Evolutionary conservation across 2,797 vertebrate species (phyloP), one percentile per base, ranked within the genome.

Genomic region (Miichthys miiuy): DNA sequence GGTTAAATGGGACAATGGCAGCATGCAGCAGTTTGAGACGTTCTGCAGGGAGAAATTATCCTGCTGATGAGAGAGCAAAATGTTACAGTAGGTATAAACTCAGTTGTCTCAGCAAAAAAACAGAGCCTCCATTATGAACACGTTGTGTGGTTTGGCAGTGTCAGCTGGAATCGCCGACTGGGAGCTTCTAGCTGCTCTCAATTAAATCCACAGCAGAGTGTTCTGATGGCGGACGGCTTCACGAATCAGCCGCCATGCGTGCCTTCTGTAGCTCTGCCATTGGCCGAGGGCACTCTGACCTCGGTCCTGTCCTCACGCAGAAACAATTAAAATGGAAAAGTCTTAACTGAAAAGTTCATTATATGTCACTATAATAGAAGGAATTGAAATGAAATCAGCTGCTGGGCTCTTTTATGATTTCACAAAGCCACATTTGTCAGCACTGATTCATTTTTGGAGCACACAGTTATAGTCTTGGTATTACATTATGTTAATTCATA

Each of bases 121-220:
- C 55, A 67, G 21, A 67, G 47, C 46, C 38, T 44, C 64, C 65
- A 52, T 76, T 68, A 76, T 55, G 65, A 76, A 42, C 23, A 12
- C 34, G 10, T 58, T 38, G 48, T 76, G 74, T 30, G 63, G 67
- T 56, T 64, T 47, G 67, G 44, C 68, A 55, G 16, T 27, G 75
- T 65, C 75, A 65, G 75, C 68, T 38, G 76, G 50, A 58, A 51
- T 60, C 60, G 61, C 58, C 75, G 65, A 68, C 68, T 60, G 76
- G 60, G 62, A 67, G 68, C 62, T 52, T 30, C 13, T 34, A 67
- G 62, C 63, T 42, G 62, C 48, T 52, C 61, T 58, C 68, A 72
- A 54, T 67, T 79, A 72, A 58, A 72, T 64, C 68, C 62, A 55
- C 68, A 50, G 47, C 58, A 64, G 27, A 48, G 66, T 17, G 20